Conservation (phyloP, 2,888 invertebrate species). For the Cephus rjabovi region DNA sequence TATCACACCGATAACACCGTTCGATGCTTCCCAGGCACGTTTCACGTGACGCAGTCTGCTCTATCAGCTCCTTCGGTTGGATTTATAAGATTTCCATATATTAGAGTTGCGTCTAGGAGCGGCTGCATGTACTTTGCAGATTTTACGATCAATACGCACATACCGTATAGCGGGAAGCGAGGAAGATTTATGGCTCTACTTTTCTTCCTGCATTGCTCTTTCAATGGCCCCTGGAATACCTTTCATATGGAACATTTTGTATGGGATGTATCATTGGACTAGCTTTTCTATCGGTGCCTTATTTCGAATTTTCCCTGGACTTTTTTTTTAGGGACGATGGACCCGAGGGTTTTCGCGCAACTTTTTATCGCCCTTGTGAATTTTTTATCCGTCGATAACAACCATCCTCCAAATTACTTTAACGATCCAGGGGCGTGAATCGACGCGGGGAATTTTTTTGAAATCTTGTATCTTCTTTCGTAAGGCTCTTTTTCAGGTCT, state of each 20-base stretch:
- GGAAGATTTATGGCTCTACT: neutral
- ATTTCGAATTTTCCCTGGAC: neutral
- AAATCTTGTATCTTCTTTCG: neutral
- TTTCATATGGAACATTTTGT: neutral
- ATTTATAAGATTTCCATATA: constrained; percentile 29
- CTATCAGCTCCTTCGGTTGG: neutral
- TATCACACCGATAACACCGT: neutral
- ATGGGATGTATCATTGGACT: neutral
- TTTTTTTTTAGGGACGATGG: neutral
- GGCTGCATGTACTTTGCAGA: constrained; percentile 1
- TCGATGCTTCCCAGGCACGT: neutral
- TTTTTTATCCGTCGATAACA: neutral
- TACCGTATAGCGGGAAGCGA: neutral
- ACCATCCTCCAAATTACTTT: neutral
- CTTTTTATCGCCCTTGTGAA: neutral
- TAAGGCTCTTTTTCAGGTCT: neutral
- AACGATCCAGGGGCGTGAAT: neutral
- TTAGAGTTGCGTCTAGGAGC: constrained; percentile 8
- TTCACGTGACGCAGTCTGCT: neutral
- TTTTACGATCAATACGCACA: neutral
- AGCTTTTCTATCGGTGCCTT: neutral
- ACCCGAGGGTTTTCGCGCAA: neutral
- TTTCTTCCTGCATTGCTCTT: neutral
- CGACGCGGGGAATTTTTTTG: neutral
- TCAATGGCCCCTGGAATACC: neutral